Evolutionary conservation across 2,113 vertebrate genomes (phyloP), one percentile per base, ranked within the genome.

Genomic region (Scopus umbretta): DNA sequence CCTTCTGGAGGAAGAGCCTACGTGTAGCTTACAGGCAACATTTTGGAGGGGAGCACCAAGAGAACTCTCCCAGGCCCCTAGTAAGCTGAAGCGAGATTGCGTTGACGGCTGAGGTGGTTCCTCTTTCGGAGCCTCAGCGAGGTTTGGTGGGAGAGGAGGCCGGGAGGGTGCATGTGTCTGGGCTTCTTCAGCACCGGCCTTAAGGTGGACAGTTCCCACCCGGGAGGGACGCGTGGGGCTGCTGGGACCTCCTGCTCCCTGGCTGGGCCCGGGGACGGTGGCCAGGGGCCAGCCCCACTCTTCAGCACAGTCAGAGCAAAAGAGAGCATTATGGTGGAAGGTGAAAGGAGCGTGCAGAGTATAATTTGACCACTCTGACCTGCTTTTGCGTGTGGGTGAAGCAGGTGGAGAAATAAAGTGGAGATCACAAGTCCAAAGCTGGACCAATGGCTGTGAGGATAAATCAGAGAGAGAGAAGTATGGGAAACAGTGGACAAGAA

Each of bases 121-220:
- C 36, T 38, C 4, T 13, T 20, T 8, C 6, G 3, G 20, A 61
- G 13, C 9, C 40, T 4, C 21, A 3, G 36, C 2, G 4, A 1
- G 2, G 21, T n/a, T 32, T 8, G 42, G 47, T 1, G n/a, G 6
- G 40, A 19, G 55, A 2, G 3, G 61, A 15, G 6, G 3, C 19
- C 9, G 18, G 32, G 7, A 2, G 0, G 3, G 40, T 13, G 40
- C 0, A 11, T 1, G 12, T 2, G 21, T 2, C 27, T 1, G 1
- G 17, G 23, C 36, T 47, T 61, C 68, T 96, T 94, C 97, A 96
- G 96, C 92, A 95, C 95, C 66, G 1, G 0, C 7, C 11, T 45
- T 23, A 30, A 0, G 12, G 1, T 23, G 96, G 95, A 96, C 94
- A 96, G 92, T 68, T 95, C 94, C 91, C 70, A 8, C 4, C 1